phyloP scores from a whole-genome alignment of 2,888 invertebrate genomes.

The Allophyes oxyacanthae region DNA sequence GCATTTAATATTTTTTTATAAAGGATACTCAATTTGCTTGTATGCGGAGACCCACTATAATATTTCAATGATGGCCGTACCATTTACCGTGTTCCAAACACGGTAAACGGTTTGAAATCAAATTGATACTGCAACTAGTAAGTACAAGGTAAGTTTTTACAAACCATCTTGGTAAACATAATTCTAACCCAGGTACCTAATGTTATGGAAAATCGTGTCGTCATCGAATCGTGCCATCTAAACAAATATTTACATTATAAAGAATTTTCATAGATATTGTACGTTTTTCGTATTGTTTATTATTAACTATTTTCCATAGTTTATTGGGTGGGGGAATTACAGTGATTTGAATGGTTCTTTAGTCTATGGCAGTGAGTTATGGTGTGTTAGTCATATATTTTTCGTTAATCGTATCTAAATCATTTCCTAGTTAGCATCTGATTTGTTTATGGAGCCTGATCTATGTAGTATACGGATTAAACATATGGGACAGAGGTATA shows the following conservation, averaged over 20 bases:
- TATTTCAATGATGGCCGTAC: too few species aligned
- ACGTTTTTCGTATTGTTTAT: conserved; percentile 70
- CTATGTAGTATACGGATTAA: conserved; percentile 37
- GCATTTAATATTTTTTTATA: too few species aligned
- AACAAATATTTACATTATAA: conserved; percentile 54
- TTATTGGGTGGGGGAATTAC: conserved; percentile 64
- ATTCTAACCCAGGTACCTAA: too few species aligned
- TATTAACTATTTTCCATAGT: conserved; percentile 64
- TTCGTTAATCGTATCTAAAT: conserved; percentile 51
- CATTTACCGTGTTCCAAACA: too few species aligned
- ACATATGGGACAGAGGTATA: conserved; percentile 39
- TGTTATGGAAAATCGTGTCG: conserved; percentile 28
- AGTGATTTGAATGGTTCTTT: conserved; percentile 60
- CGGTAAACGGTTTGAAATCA: too few species aligned
- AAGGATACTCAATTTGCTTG: too few species aligned
- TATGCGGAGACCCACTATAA: too few species aligned
- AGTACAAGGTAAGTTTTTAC: too few species aligned
- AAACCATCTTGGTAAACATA: too few species aligned
- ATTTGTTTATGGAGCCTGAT: conserved; percentile 40
- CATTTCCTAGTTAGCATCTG: conserved; percentile 47
- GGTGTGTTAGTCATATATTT: conserved; percentile 34
- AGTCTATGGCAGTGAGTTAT: conserved; percentile 40
- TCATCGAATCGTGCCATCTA: conserved; percentile 56
- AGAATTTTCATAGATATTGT: conserved; percentile 69
- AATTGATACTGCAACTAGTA: too few species aligned